Evolutionary conservation across 2,888 invertebrate species (phyloP).

Genomic region (Julus scandinavius): DNA sequence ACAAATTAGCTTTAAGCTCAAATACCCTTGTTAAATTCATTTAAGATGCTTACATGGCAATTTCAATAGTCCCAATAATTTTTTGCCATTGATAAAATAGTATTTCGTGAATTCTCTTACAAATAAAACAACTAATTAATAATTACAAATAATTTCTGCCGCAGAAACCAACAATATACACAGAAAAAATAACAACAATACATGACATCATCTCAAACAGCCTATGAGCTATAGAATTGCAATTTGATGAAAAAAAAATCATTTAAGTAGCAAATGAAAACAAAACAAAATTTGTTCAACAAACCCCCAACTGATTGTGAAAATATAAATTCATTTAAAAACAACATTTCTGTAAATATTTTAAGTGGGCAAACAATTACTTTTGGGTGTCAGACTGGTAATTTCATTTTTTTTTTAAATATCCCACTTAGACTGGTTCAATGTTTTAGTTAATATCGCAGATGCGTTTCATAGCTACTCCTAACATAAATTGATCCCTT

Average conservation of each 20-base stretch:
- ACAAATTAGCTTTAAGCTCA: slow-evolving; percentile 34
- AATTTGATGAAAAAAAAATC: background rate
- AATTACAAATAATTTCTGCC: slow-evolving; percentile 39
- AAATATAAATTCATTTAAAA: background rate
- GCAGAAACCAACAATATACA: slow-evolving; percentile 21
- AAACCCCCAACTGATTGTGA: background rate
- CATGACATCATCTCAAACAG: background rate
- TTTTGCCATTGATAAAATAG: slow-evolving; percentile 17
- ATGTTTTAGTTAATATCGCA: background rate
- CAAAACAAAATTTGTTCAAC: background rate
- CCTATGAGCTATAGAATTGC: background rate
- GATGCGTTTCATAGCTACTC: background rate
- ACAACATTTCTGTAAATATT: background rate
- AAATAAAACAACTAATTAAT: slow-evolving; percentile 15
- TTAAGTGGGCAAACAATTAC: no score
- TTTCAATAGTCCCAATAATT: slow-evolving; percentile 11
- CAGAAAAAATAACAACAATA: background rate
- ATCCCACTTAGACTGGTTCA: no score
- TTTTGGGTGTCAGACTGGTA: background rate
- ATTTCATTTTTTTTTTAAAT: no score
- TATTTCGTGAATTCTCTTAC: slow-evolving; percentile 2
- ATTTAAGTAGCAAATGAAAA: background rate
- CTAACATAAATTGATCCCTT: background rate
- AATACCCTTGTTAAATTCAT: slow-evolving; percentile 20
- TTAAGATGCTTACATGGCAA: background rate